These are phyloP conservation scores for Cephus runcator DNA, from an alignment of 2,888 invertebrate species.

Conservation along the genomic window DNA sequence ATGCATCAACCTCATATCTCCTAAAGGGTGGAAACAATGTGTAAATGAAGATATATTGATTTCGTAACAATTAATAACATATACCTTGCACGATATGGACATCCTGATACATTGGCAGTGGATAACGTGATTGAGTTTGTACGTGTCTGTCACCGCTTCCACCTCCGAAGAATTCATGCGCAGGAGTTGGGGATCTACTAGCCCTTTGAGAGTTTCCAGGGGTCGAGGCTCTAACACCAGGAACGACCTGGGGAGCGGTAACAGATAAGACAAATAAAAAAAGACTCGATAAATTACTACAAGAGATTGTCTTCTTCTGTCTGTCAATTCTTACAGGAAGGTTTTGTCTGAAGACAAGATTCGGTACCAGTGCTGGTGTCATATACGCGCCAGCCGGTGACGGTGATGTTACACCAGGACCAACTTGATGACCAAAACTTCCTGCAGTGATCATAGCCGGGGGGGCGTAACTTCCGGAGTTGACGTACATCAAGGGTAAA, in stretches of 20 bases:
- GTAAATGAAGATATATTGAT: neutral
- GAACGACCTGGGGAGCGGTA: constrained; percentile 40
- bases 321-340: constrained; percentile 50
- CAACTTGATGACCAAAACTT: constrained; percentile 56
- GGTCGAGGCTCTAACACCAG: constrained; percentile 57
- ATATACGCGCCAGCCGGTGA: constrained; percentile 55
- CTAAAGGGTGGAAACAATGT: constrained; percentile 16
- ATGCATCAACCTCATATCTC: constrained; percentile 62
- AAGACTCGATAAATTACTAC: neutral
- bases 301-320: neutral
- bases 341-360: constrained; percentile 60
- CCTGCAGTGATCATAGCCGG: constrained; percentile 54
- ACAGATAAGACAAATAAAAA: neutral
- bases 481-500: constrained; percentile 61
- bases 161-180: constrained; percentile 56
- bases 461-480: constrained; percentile 57
- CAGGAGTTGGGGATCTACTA: constrained; percentile 61
- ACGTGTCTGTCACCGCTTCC: constrained; percentile 57
- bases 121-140: constrained; percentile 60
- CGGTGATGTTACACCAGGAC: constrained; percentile 51
- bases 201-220: constrained; percentile 59
- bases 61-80: neutral
- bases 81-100: constrained; percentile 61
- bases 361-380: constrained; percentile 57
- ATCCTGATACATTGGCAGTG: constrained; percentile 64